These are phyloP conservation scores for Forbesichthys agassizii DNA, from an alignment of 2,113 vertebrate species.

Conservation along the genomic window DNA sequence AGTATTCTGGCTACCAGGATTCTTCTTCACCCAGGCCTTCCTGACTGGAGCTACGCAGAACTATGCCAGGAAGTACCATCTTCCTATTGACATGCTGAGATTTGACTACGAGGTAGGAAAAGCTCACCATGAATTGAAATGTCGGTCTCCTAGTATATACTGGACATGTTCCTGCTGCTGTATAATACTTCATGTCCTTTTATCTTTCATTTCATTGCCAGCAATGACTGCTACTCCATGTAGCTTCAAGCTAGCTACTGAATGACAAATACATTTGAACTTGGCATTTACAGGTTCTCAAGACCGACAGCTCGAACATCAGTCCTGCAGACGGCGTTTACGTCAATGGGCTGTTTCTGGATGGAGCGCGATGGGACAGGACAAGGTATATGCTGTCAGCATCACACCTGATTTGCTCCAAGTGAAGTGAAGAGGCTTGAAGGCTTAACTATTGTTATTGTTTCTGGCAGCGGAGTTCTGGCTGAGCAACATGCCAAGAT, in stretches of 20 bases:
- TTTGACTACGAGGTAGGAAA: conserved; percentile 90
- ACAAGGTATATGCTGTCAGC: conserved; percentile 62
- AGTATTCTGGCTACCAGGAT: conserved; percentile 94
- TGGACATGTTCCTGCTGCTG: background rate
- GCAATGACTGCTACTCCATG: background rate
- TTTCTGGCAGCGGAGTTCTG: conserved; percentile 81
- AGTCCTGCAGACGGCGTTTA: conserved; percentile 91
- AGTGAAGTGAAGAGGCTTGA: conserved; percentile 1
- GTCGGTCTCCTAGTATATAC: background rate
- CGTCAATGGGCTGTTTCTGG: conserved; percentile 87
- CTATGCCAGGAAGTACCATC: conserved; percentile 90
- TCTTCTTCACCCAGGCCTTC: conserved; percentile 98
- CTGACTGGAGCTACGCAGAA: conserved; percentile 96
- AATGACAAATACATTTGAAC: background rate
- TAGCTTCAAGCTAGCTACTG: background rate
- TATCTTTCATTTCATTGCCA: background rate
- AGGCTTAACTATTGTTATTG: background rate
- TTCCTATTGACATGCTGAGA: conserved; percentile 90
- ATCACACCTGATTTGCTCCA: background rate
- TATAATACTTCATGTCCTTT: background rate
- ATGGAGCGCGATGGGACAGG: conserved; percentile 92
- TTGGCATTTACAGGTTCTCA: conserved; percentile 51
- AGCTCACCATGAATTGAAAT: background rate
- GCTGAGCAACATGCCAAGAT: conserved; percentile 88
- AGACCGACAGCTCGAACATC: conserved; percentile 68